Percentiles rank a stretch among this genome's conserved stretches.
phyloP scores from a whole-genome alignment of 2,888 invertebrate genomes.

The Harpalus rubripes region DNA sequence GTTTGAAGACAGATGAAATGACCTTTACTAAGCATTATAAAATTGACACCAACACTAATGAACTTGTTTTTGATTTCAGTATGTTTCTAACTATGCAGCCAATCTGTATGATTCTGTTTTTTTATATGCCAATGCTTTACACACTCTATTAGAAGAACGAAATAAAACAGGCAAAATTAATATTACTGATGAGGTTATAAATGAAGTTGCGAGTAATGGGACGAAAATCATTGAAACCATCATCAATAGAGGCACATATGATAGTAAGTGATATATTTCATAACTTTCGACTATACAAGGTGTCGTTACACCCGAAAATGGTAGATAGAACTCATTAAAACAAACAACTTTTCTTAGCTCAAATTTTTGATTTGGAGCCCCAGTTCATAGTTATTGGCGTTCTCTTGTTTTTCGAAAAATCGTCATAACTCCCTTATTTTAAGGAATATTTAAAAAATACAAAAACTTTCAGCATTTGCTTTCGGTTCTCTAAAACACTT shows the following conservation, averaged over 20 bases:
- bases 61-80: conserved; percentile 78
- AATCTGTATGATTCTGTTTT: conserved; percentile 97
- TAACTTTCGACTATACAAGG: too few species aligned
- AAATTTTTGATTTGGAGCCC: too few species aligned
- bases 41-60: background rate
- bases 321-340: too few species aligned
- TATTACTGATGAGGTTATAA: conserved; percentile 81
- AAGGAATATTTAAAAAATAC: too few species aligned
- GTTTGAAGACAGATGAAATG: background rate
- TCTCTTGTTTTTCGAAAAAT: too few species aligned
- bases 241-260: conserved; percentile 90
- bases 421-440: too few species aligned
- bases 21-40: conserved; percentile 10
- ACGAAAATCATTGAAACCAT: conserved; percentile 92
- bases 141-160: conserved; percentile 83
- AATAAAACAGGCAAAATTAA: conserved; percentile 77
- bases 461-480: too few species aligned
- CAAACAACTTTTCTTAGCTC: too few species aligned
- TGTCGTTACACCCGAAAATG: too few species aligned
- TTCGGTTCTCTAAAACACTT: too few species aligned
- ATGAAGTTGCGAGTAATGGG: conserved; percentile 89
- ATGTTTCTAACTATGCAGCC: conserved; percentile 93
- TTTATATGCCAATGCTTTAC: conserved; percentile 92
- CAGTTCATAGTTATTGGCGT: too few species aligned
- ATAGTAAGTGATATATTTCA: conserved; percentile 83